phyloP scores from a whole-genome alignment of 1,140 invertebrate species.

The Leptopilina clavipes region DNA sequence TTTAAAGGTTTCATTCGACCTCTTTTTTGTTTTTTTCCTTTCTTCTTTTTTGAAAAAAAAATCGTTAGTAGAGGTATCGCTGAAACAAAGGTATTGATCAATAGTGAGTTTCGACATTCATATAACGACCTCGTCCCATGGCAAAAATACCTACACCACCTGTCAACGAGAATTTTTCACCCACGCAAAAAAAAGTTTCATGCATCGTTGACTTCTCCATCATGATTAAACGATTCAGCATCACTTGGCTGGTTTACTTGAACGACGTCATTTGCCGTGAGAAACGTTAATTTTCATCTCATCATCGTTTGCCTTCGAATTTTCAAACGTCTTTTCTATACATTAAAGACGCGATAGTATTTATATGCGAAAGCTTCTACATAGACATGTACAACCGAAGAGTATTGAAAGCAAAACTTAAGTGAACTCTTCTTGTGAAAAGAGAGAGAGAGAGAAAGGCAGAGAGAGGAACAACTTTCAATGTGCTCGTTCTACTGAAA shows the following conservation, averaged over 20 bases:
- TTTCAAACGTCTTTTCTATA: not conserved
- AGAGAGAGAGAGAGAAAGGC: no score
- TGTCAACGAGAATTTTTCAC: slow-evolving; percentile 30
- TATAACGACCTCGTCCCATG: slow-evolving; percentile 23
- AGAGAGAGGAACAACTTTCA: not conserved
- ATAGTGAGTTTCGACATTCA: slow-evolving; percentile 14
- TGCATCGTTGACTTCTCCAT: slow-evolving; percentile 12
- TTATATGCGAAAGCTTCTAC: slow-evolving; percentile 4
- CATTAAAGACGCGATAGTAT: not conserved
- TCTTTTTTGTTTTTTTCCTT: no score
- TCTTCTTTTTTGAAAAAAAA: not conserved
- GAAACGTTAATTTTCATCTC: slow-evolving; percentile 7
- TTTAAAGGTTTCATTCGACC: not conserved
- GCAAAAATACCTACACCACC: not conserved
- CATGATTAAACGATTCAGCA: slow-evolving; percentile 29
- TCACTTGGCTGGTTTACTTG: not conserved
- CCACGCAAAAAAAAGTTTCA: not conserved
- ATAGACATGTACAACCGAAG: not conserved
- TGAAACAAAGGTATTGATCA: slow-evolving; percentile 17
- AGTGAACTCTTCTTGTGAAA: slow-evolving; percentile 10
- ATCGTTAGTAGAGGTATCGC: not conserved
- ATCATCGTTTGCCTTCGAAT: not conserved
- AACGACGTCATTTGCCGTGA: slow-evolving; percentile 11
- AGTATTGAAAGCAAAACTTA: not conserved
- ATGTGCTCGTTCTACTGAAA: slow-evolving; percentile 14